These are phyloP conservation scores for Malacoraja senta DNA, from an alignment of 2,797 vertebrate genomes.

Conservation along the genomic window DNA sequence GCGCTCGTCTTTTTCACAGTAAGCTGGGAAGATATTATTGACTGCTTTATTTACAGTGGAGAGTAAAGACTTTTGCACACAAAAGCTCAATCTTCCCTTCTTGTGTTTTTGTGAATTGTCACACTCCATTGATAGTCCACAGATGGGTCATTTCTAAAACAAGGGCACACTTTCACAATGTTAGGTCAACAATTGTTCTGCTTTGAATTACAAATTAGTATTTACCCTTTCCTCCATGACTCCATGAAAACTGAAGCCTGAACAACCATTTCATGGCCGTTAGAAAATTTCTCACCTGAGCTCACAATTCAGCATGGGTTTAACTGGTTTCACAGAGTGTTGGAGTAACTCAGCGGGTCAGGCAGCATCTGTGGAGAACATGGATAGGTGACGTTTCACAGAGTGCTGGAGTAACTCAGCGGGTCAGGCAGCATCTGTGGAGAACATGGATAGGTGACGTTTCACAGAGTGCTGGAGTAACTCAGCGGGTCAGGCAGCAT, in stretches of 20 bases:
- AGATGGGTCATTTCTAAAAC: not conserved
- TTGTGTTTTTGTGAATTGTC: not conserved
- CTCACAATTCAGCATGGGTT: not conserved
- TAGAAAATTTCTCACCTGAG: constrained; percentile 12
- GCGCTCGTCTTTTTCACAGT: not conserved
- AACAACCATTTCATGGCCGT: constrained; percentile 10
- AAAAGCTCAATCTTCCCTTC: not conserved
- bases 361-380: no score
- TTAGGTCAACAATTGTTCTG: not conserved
- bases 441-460: no score
- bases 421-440: no score
- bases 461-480: no score
- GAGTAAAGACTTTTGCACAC: not conserved
- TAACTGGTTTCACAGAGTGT: no score
- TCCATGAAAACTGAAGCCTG: not conserved
- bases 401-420: no score
- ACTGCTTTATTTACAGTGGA: not conserved
- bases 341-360: no score
- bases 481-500: no score
- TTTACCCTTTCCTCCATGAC: constrained; percentile 3
- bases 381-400: no score
- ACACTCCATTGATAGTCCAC: not conserved
- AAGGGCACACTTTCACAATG: constrained; percentile 38
- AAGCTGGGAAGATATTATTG: not conserved
- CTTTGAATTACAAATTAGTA: constrained; percentile 16